A percentile compares a stretch with the other conserved stretches of the same genome.
Conservation (phyloP, 2,113 vertebrate genomes). For the Marcusenius ussheri region DNA sequence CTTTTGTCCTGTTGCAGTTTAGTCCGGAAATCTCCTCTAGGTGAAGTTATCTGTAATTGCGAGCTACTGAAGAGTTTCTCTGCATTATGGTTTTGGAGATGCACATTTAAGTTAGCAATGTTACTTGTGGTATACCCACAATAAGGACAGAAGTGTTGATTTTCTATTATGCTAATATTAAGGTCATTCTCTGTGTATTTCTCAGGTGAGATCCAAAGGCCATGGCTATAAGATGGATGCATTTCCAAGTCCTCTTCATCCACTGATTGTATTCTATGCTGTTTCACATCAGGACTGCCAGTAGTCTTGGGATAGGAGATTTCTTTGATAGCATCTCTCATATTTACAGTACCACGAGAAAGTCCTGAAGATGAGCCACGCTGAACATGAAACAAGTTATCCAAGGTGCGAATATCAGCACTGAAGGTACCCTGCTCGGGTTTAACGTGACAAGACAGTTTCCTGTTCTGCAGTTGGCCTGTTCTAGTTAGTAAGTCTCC, state of each 20-base stretch:
- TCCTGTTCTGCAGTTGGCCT: neutral
- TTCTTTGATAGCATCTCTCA: neutral
- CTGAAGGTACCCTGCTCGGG: neutral
- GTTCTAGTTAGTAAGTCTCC: neutral
- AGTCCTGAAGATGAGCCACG: neutral
- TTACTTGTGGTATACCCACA: neutral
- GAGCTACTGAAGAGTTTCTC: neutral
- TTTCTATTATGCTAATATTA: neutral
- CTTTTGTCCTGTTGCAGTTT: neutral
- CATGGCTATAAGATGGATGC: neutral
- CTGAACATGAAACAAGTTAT: neutral
- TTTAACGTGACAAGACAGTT: neutral
- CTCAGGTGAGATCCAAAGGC: neutral
- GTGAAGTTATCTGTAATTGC: neutral
- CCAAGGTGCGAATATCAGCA: neutral
- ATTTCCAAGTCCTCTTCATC: neutral
- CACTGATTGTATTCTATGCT: neutral
- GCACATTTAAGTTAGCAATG: neutral
- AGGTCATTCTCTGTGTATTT: constrained; percentile 3
- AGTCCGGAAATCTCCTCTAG: neutral
- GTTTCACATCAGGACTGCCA: neutral
- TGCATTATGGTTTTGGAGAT: neutral
- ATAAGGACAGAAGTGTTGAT: neutral
- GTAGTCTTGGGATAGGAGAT: neutral
- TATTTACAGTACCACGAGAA: neutral